Conservation (phyloP, 2,113 vertebrate genomes). For the Struthio camelus region DNA sequence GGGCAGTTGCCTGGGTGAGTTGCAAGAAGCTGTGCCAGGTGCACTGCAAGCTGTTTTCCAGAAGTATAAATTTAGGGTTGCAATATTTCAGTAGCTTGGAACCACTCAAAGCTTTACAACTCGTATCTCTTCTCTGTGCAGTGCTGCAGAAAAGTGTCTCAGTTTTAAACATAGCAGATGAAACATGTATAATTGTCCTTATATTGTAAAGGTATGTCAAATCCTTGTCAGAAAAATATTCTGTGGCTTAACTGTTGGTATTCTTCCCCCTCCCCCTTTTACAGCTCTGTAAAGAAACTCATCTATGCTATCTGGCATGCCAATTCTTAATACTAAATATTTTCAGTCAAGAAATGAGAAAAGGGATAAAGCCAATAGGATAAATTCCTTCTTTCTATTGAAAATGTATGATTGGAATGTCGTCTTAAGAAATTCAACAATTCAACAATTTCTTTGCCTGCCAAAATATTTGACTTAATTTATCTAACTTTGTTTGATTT, state of each 20-base stretch:
- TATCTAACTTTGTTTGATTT: constrained; percentile 6
- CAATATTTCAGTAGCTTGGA: neutral
- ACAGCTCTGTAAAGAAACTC: neutral
- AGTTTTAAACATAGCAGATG: neutral
- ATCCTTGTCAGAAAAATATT: neutral
- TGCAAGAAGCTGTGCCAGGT: neutral
- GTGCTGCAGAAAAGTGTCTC: neutral
- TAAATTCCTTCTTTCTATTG: neutral
- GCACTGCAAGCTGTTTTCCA: neutral
- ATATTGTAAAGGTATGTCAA: neutral
- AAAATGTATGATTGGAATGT: neutral
- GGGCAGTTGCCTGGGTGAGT: neutral
- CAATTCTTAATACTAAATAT: neutral
- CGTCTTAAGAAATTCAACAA: neutral
- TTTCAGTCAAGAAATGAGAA: neutral
- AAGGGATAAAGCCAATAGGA: neutral
- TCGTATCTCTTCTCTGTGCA: neutral
- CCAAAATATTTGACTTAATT: neutral
- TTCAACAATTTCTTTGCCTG: no score
- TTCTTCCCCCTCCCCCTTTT: no score
- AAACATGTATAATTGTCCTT: neutral
- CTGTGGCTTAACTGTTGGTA: neutral
- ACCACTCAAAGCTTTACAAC: neutral
- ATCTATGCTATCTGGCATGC: neutral
- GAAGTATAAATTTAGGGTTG: neutral